A percentile compares a stretch with the other conserved stretches of the same genome.
Evolutionary conservation across 2,888 invertebrate species (phyloP).

Genomic region (Zhuqinia jingwanae): DNA sequence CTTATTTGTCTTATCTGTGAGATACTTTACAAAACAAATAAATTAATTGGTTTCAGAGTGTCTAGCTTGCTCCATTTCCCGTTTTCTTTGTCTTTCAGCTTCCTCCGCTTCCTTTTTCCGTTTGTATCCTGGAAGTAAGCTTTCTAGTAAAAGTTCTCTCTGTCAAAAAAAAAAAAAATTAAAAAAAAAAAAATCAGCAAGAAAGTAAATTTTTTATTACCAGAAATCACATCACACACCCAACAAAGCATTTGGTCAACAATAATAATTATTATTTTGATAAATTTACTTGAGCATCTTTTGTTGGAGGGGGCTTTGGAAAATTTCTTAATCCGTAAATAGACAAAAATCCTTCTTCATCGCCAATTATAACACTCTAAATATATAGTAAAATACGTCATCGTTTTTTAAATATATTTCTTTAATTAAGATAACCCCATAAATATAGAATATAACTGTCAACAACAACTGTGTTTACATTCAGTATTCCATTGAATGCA

Average conservation of each 20-base stretch:
- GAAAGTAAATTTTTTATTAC: not conserved
- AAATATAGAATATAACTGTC: too few relatives aligned
- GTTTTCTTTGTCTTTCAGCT: constrained; percentile 47
- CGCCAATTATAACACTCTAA: constrained; percentile 77
- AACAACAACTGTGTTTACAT: too few relatives aligned
- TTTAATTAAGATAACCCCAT: not conserved
- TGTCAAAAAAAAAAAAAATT: constrained; percentile 44
- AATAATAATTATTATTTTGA: too few relatives aligned
- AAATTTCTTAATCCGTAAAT: constrained; percentile 77
- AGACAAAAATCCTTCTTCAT: constrained; percentile 76
- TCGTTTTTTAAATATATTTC: not conserved
- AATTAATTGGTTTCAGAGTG: not conserved
- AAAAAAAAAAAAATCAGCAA: not conserved
- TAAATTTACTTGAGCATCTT: constrained; percentile 74
- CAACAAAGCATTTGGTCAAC: too few relatives aligned
- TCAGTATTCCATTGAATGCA: constrained; percentile 73
- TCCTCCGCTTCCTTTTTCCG: constrained; percentile 68
- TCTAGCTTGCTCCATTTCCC: constrained; percentile 43
- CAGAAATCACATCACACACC: not conserved
- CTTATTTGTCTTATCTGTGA: too few relatives aligned
- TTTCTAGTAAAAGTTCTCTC: constrained; percentile 75
- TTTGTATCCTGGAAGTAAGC: constrained; percentile 77
- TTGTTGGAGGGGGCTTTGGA: constrained; percentile 71
- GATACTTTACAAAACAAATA: too few relatives aligned
- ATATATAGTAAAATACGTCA: not conserved